Evolutionary conservation across 2,797 vertebrate genomes (phyloP), one percentile per base, ranked within the genome.

Genomic region (Protosalanx chinensis): DNA sequence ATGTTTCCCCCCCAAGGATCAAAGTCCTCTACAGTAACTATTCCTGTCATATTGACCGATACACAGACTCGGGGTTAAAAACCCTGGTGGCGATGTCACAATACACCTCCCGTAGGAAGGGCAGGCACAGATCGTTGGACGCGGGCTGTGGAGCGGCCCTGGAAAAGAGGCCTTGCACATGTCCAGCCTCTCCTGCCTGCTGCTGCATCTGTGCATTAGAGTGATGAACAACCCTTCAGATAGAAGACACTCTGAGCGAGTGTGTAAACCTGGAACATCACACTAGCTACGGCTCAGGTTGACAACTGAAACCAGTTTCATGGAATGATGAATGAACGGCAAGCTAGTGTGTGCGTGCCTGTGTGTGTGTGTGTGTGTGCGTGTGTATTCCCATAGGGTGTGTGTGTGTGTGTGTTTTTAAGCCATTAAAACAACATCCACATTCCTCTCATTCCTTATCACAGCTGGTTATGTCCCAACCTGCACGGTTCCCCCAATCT

Each of bases 1-100:
- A 70, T 61, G 23, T 20, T 5, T 30, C 32, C 59, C 59, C 41
- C 37, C 20, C 69, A 12, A 64, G 32, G 58, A 16, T 8, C 75
- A 71, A 20, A 59, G 72, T 56, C 61, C 62, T 35, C 20, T 8
- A 64, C 62, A 71, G 35, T 66, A 16, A 56, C 51, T n/a, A n/a
- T 56, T 53, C 58, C 35, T 62, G 41, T 33, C 46, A 46, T 85
- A 89, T 87, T 67, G 89, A 91, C 88, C 71, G 33, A n/a, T 74
- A 80, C 68, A 72, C 57, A 6, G 33, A 35, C 56, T 32, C n/a
- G 71, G 29, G 79, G 86, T 90, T 84, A 85, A 76, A 76, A 79
- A 57, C 67, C 82, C 37, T 81, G 15, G 63, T 32, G 68, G 64
- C 79, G 69, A 89, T 77, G 85, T 74, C 76, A 76, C 76, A 4